Base-by-base conservation (phyloP, 1,140 invertebrate genomes). In the Tetramorium alpestre region DNA sequence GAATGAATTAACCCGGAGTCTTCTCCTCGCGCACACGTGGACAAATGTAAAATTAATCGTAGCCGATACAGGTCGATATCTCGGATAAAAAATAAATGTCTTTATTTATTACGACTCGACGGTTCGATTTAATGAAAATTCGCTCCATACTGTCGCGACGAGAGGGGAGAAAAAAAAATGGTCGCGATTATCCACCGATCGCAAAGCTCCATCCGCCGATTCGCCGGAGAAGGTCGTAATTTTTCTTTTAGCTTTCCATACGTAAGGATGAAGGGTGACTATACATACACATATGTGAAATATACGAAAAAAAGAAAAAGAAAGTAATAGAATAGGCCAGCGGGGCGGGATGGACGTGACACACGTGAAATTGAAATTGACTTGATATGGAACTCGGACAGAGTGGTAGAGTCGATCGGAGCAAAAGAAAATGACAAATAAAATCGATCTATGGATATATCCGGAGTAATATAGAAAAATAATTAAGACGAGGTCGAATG, bases 351-450 rank as follows among this genome's bases (percentile, higher is more conserved):
- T 78, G 75, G 81, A 70, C 70, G 22, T 84, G 84, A 90, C 73
- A 73, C 67, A 41, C 51, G 65, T 69, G 41, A 69, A 75, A 84
- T 81, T 81, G 78, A 90, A 87, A 82, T 51, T 73, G 88, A 85
- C 28, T 41, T 33, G 33, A 33, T 33, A 41, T 84, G 65, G 47
- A 72, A 65, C 16, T 89, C 67, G 89, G 81, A 85, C 80, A 78
- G 65, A 69, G 65, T 85, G 47, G 67, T 72, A 88, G n/a, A 76
- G 67, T 84, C 51, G 73, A 81, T 69, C 54, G 88, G 54, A 62
- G 85, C 18, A 41, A 81, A 85, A 18, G 41, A 13, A 81, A 82
- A 28, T 58, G 41, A 85, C 41, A 76, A 67, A 82, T 60, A 69
- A 60, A 56, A 84, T 73, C 51, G 33, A 56, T 73, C 51, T 86